Percentiles rank a stretch among this genome's conserved stretches.
These are phyloP conservation scores for Martes martes DNA, from an alignment of 2,113 vertebrate genomes.

Conservation along the genomic window DNA sequence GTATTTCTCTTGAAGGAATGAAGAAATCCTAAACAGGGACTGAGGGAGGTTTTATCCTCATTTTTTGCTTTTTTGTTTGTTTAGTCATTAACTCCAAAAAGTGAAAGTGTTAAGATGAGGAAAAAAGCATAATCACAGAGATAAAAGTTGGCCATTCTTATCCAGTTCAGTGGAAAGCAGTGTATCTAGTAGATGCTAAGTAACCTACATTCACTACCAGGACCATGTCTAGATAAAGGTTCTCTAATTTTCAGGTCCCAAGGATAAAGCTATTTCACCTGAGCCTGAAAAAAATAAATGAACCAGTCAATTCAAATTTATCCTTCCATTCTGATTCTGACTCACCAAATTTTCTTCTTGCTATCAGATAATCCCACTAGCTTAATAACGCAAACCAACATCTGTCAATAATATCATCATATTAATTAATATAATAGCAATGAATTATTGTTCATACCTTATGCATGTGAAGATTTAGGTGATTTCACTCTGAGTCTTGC, in stretches of 20 bases:
- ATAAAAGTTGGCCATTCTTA: neutral
- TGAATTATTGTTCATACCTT: neutral
- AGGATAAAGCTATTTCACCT: neutral
- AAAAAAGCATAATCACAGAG: neutral
- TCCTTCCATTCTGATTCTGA: neutral
- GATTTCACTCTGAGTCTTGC: neutral
- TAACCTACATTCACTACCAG: neutral
- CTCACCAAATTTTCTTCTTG: neutral
- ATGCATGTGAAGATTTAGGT: neutral
- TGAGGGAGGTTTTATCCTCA: neutral
- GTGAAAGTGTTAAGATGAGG: neutral
- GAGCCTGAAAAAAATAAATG: neutral
- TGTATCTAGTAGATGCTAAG: neutral
- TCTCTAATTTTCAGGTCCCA: neutral
- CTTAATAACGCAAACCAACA: neutral
- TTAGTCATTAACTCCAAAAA: neutral
- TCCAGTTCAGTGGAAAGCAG: neutral
- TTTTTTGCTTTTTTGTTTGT: neutral
- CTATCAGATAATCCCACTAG: neutral
- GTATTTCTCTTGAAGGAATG: neutral
- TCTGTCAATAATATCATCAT: neutral
- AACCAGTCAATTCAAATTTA: neutral
- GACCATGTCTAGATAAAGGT: neutral
- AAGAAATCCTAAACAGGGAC: neutral
- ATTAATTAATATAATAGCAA: neutral